Base-by-base conservation (phyloP, 2,113 vertebrate species). In the Leiothrix lutea region DNA sequence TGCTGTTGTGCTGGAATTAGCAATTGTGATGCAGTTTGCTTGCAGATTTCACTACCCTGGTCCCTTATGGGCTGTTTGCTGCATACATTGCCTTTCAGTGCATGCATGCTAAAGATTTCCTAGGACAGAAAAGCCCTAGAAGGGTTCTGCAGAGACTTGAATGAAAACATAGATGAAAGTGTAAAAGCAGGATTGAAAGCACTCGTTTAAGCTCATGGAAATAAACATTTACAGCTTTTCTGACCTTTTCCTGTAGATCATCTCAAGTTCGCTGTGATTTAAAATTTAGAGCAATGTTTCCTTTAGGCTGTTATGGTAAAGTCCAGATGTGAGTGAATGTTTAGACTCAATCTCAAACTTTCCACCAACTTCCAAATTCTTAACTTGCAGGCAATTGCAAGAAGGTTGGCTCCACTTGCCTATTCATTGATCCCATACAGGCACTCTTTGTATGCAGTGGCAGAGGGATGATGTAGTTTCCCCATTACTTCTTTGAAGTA, bases 201-300 rank as follows among this genome's bases (percentile, higher is more conserved):
- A 78, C 38, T 90, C 23, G 5, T 92, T 93, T 92, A 93, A 94
- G 88, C 81, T 94, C 48, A 69, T 78, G 77, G 71, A 96, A 96
- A 97, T 94, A 97, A 97, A 95, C 79, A 92, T 94, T 97, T 94
- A 96, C 91, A 96, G 79, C 73, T 95, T 98, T 97, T 94, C 70
- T 98, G 97, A 98, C 97, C 98, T 98, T 98, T 97, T 94, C 45
- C 31, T 95, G 96, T 97, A 97, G 96, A 90, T 94, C 71, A 50
- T 31, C 90, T 97, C 70, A 96, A 97, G 40, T 89, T 96, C 89
- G 71, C 73, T 82, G 40, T 94, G 94, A 93, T 94, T 96, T 93
- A 61, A 93, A 97, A 96, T 96, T 93, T 96, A 92, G 91, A 97
- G 86, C 94, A 93, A 82, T 66, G 69, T 72, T 96, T 91, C 96